A percentile compares a stretch with the other conserved stretches of the same genome.
phyloP scores from a whole-genome alignment of 2,888 invertebrate species.

The Pristionchus entomophagus region DNA sequence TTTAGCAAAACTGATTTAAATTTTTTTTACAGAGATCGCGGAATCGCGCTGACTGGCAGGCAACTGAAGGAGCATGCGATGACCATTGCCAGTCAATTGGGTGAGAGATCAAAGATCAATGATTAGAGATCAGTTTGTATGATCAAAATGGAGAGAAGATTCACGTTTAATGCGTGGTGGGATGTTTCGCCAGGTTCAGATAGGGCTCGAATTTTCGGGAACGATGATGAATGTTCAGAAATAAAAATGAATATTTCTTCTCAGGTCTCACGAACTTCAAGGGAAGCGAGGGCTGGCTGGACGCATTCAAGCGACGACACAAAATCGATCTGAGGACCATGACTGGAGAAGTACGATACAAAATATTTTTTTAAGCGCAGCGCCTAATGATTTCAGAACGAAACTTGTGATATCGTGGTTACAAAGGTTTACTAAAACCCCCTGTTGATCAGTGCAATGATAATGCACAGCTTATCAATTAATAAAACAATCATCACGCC shows the following conservation, averaged over 20 bases:
- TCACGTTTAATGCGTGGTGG: too few relatives aligned
- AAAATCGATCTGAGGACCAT: slow-evolving; percentile 62
- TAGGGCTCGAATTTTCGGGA: not conserved
- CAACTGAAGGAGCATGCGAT: slow-evolving; percentile 62
- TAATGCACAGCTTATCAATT: too few relatives aligned
- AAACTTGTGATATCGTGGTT: too few relatives aligned
- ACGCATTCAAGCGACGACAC: slow-evolving; percentile 65
- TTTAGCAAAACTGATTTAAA: too few relatives aligned
- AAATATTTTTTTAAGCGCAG: too few relatives aligned
- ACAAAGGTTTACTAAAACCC: too few relatives aligned
- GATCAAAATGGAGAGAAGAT: too few relatives aligned
- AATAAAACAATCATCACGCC: too few relatives aligned
- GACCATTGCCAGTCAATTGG: slow-evolving; percentile 57
- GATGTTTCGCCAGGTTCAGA: not conserved
- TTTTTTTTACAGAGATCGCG: slow-evolving; percentile 49
- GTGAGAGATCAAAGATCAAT: slow-evolving; percentile 49
- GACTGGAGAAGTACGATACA: slow-evolving; percentile 54
- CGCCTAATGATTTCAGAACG: too few relatives aligned
- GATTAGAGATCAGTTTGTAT: not conserved
- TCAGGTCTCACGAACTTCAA: slow-evolving; percentile 60
- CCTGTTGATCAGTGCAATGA: too few relatives aligned
- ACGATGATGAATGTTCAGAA: not conserved
- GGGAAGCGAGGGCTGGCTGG: slow-evolving; percentile 66
- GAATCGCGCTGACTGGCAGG: slow-evolving; percentile 57
- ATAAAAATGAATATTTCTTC: not conserved